Conservation (phyloP, 2,888 invertebrate species). For the Mallateleia sp. region DNA sequence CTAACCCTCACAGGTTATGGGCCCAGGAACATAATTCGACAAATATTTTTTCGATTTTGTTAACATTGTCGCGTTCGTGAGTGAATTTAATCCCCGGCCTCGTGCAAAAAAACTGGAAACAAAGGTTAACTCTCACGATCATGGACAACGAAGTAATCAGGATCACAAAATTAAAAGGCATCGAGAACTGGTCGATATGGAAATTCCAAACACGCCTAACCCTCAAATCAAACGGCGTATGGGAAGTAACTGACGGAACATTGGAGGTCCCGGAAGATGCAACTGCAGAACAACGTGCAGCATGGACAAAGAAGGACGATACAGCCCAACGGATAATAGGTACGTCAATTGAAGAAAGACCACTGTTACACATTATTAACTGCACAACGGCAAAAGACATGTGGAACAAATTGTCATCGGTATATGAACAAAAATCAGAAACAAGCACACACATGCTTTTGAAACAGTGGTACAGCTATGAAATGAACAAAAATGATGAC, state of each 20-base stretch:
- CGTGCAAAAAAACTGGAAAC: neutral
- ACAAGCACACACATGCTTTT: constrained; percentile 77
- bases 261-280: no score
- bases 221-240: constrained; percentile 34
- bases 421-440: constrained; percentile 83
- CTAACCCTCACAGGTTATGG: no score
- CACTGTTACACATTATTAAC: constrained; percentile 80
- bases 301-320: constrained; percentile 74
- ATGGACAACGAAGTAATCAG: no score
- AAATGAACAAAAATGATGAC: constrained; percentile 68
- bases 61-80: no score
- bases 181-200: constrained; percentile 55
- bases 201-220: constrained; percentile 52
- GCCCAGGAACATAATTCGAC: constrained; percentile 20
- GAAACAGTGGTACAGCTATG: constrained; percentile 75
- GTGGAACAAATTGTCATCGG: constrained; percentile 81
- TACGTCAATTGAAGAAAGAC: constrained; percentile 76
- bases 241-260: constrained; percentile 29
- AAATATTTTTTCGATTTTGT: constrained; percentile 19
- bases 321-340: constrained; percentile 81
- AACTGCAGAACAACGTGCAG: no score
- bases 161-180: neutral
- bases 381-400: constrained; percentile 81
- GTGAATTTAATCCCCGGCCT: neutral
- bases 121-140: neutral